Evolutionary conservation across 2,888 invertebrate species (phyloP), one percentile per base, ranked within the genome.

Genomic region (Sinohyriopsis cumingii): DNA sequence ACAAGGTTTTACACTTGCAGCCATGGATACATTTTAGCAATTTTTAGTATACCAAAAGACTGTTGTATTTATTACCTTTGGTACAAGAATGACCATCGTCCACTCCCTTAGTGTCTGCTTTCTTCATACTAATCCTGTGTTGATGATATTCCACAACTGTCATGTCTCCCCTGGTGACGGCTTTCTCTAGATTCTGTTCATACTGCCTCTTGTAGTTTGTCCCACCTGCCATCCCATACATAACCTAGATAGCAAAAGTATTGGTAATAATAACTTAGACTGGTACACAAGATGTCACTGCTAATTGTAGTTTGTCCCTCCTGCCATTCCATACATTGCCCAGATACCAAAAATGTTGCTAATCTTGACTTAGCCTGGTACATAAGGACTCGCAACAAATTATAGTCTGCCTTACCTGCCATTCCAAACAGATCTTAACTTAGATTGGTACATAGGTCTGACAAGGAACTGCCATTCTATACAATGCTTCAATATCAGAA

Each of bases 251-350:
- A n/a, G 20, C 28, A 66, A 63, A 63, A 20, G 9, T 45, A 45
- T 25, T 20, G 18, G 28, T 20, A 62, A 62, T 24, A 12, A 45
- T 45, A 15, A 45, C 33, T 33, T 33, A 9, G 33, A 9, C 15
- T 45, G 45, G 45, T 45, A 15, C 45, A 45, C 15, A 45, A 45
- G 12, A 3, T 45, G 12, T 45, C 12, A 94, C 75, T 95, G 94
- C 83, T 94, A 94, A 62, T 93, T 91, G 90, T 94, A 95, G 84
- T 94, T 95, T 9, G 94, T 95, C 84, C 95, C 95, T 87, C 95
- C 94, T 86, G 95, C 95, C 96, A 96, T 96, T 3, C 96, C 96
- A 85, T 95, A 96, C 87, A 95, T 95, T 3, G 95, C 95, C 92
- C 93, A 84, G 5, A 74, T 64, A n/a, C 18, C 28, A 66, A 63